Base-by-base conservation (phyloP, 2,888 invertebrate genomes). In the Tupiocoris notatus region DNA sequence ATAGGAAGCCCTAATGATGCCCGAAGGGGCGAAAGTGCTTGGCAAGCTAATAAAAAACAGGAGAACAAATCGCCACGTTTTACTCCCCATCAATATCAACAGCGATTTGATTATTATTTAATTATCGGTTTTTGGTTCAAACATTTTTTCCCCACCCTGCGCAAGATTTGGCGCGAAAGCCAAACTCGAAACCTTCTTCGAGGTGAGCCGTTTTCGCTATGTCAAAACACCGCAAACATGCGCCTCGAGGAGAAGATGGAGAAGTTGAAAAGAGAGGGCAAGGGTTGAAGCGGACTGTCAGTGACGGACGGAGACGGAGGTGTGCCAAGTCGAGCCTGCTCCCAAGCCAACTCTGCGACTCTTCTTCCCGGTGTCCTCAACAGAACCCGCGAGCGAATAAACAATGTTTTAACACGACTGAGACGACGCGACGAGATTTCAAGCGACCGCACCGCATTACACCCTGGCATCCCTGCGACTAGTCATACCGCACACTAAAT, bases 401-500 rank as follows among this genome's bases (percentile, higher is more conserved):
- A 75, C 75, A 75, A 75, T 75, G 75, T 75, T 75, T 75, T 75
- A 75, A 39, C 65, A 73, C 73, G 24, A 58, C 62, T n/a, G 56
- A 20, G 25, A 59, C 70, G 57, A 12, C 12, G 39, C 39, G 39
- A 39, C 39, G 39, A 39, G 39, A 39, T 39, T 39, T 39, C 39
- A 39, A 39, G 39, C 39, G 39, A 39, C 39, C 39, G 65, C 75
- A 66, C 75, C 75, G 66, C 75, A 75, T 75, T 75, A 75, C 75
- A 75, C 75, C 58, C 66, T 17, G 23, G 17, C 39, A 3, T 39
- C 6, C 39, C 39, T 39, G 6, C 39, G 39, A 12, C 39, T 12
- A 39, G 39, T 39, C 39, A 39, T 39, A 39, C 39, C 39, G 39
- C 39, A 39, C 39, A 39, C 39, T 39, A 39, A 39, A 39, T 39